Evolutionary conservation across 2,888 invertebrate species (phyloP).

Genomic region (Apamea monoglypha): DNA sequence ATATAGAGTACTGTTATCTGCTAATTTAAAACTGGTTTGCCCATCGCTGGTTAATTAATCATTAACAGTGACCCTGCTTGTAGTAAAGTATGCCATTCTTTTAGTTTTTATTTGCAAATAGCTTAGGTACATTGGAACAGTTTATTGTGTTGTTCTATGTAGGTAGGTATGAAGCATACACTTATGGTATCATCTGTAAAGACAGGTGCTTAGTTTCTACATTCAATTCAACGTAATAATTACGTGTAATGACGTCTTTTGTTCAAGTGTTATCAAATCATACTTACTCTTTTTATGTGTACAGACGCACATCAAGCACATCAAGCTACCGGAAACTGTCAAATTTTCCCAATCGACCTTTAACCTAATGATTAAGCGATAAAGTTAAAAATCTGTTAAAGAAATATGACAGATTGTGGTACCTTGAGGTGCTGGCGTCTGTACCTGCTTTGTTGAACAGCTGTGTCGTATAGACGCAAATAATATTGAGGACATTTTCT

Average conservation of each 20-base stretch:
- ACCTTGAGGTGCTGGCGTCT: too few species aligned
- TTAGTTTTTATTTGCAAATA: not conserved
- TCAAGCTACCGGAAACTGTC: too few species aligned
- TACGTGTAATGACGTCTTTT: slow-evolving; percentile 5
- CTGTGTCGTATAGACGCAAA: slow-evolving; percentile 30
- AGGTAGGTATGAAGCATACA: not conserved
- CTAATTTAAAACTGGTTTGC: not conserved
- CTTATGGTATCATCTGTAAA: not conserved
- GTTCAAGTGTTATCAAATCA: not conserved
- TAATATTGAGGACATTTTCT: slow-evolving; percentile 49
- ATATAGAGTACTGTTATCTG: not conserved
- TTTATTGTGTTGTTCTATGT: not conserved
- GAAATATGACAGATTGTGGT: too few species aligned
- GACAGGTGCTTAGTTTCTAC: not conserved
- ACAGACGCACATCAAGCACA: too few species aligned
- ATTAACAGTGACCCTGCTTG: not conserved
- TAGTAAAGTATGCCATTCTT: not conserved
- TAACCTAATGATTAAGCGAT: too few species aligned
- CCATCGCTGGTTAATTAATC: not conserved
- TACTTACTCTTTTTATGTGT: not conserved
- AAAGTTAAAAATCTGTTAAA: too few species aligned
- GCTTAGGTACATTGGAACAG: not conserved
- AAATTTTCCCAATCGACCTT: too few species aligned
- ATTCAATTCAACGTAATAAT: slow-evolving; percentile 1
- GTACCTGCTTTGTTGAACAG: not conserved